Percentiles rank a stretch among this genome's conserved stretches.
Conservation (phyloP, 2,113 vertebrate species). For the Scortum barcoo region DNA sequence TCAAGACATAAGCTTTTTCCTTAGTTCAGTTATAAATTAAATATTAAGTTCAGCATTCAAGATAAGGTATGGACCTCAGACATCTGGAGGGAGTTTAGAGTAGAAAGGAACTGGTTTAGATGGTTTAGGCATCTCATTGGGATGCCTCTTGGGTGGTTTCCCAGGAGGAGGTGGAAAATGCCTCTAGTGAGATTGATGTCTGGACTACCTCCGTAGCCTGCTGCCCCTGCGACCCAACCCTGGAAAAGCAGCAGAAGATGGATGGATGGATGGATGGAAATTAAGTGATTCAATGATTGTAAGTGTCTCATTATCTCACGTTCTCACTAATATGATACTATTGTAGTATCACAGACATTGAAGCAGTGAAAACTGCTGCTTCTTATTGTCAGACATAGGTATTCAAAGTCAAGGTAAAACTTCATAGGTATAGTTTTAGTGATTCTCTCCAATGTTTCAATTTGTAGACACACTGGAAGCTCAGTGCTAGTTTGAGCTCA, state of each 20-base stretch:
- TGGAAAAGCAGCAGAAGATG: too few species aligned
- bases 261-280: too few species aligned
- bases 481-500: not conserved
- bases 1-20: slow-evolving; percentile 5
- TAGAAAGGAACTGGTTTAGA: not conserved
- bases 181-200: not conserved
- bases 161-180: not conserved
- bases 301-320: slow-evolving; percentile 9
- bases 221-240: not conserved
- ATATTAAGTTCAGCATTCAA: not conserved
- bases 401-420: not conserved
- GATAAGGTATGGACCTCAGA: not conserved
- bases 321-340: not conserved
- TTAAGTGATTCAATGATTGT: not conserved
- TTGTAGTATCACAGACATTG: not conserved
- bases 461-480: not conserved
- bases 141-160: not conserved
- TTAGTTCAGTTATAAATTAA: not conserved
- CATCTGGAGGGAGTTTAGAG: not conserved
- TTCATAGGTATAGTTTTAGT: not conserved
- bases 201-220: not conserved
- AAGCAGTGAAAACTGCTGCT: not conserved
- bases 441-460: not conserved
- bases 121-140: not conserved
- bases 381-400: too few species aligned